phyloP scores from a whole-genome alignment of 2,113 vertebrate species.

The Seriola quinqueradiata region DNA sequence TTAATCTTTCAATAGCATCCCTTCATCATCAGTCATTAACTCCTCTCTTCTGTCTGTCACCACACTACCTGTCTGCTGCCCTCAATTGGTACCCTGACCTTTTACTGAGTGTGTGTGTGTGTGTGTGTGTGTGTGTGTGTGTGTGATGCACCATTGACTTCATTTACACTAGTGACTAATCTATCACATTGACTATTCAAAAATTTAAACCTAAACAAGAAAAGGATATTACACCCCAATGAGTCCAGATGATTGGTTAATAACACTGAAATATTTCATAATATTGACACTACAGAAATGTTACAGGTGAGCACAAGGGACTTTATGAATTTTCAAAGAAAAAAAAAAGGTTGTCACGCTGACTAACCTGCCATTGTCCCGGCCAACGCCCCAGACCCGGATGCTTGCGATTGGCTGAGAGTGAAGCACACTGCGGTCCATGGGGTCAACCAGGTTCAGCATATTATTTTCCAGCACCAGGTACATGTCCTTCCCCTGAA shows the following conservation, averaged over 20 bases:
- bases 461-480: slow-evolving; percentile 95
- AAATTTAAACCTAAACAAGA: slow-evolving; percentile 1
- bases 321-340: neutral
- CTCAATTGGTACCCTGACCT: slow-evolving; percentile 78
- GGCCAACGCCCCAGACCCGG: slow-evolving; percentile 97
- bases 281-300: neutral
- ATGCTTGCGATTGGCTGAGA: slow-evolving; percentile 97
- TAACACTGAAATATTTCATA: neutral
- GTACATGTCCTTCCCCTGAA: slow-evolving; percentile 98
- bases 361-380: slow-evolving; percentile 96
- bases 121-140: neutral
- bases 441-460: slow-evolving; percentile 96
- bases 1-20: slow-evolving; percentile 86
- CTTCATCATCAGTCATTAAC: slow-evolving; percentile 89
- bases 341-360: neutral
- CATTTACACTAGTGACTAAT: slow-evolving; percentile 17
- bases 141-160: slow-evolving; percentile 24
- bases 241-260: neutral
- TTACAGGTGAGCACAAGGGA: neutral
- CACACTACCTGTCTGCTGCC: slow-evolving; percentile 56
- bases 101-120: slow-evolving; percentile 41
- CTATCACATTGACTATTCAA: slow-evolving; percentile 1
- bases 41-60: slow-evolving; percentile 58
- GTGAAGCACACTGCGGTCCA: slow-evolving; percentile 95
- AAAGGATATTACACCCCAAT: neutral